phyloP scores from a whole-genome alignment of 2,113 vertebrate species.

The Anarrhichthys ocellatus region DNA sequence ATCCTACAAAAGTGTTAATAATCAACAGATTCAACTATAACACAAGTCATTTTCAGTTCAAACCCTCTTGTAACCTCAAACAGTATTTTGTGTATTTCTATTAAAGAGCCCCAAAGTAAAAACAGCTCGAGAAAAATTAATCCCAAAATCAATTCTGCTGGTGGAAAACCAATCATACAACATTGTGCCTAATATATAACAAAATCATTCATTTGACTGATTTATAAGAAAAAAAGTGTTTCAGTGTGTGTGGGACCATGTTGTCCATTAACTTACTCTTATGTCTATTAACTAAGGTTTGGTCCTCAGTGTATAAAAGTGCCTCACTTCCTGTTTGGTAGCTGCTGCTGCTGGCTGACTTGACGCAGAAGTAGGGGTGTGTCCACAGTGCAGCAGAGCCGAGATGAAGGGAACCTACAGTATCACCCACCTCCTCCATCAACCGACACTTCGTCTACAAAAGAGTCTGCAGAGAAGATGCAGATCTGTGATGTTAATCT shows the following conservation, averaged over 20 bases:
- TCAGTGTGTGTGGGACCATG: no score
- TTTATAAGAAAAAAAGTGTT: neutral
- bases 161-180: neutral
- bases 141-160: neutral
- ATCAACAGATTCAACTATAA: neutral
- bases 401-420: constrained; percentile 9
- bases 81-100: neutral
- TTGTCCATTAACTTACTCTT: neutral
- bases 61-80: neutral
- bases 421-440: neutral
- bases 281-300: neutral
- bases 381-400: constrained; percentile 65
- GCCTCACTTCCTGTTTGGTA: constrained; percentile 55
- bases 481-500: neutral
- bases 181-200: neutral
- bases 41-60: neutral
- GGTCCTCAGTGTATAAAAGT: neutral
- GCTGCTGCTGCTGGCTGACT: constrained; percentile 22
- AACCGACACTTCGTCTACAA: neutral
- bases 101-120: neutral
- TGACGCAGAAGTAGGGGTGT: constrained; percentile 57
- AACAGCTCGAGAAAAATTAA: neutral
- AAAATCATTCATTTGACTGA: neutral
- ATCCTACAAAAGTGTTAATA: neutral
- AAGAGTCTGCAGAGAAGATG: neutral